phyloP scores from a whole-genome alignment of 1,140 invertebrate species.

The Pentalonia nigronervosa region DNA sequence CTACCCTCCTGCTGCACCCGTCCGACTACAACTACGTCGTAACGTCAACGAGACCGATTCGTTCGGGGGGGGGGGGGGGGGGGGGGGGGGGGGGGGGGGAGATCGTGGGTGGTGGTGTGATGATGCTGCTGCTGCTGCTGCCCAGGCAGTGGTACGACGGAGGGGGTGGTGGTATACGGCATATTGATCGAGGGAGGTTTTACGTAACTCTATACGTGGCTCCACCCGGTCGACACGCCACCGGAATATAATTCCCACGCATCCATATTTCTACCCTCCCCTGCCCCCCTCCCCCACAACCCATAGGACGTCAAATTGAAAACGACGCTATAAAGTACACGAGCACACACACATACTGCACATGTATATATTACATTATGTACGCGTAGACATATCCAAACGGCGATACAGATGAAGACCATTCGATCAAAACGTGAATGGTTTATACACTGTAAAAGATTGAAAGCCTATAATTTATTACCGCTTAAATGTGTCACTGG shows the following conservation, averaged over 20 bases:
- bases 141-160: too few species aligned
- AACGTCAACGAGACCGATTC: neutral
- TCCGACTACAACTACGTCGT: neutral
- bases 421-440: neutral
- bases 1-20: neutral
- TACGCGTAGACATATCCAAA: neutral
- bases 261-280: neutral
- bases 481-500: neutral
- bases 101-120: neutral
- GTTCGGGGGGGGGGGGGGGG: too few species aligned
- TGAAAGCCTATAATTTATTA: neutral
- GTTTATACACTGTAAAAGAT: neutral
- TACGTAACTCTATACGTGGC: slow-evolving; percentile 26
- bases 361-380: neutral
- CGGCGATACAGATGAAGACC: neutral
- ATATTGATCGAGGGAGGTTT: slow-evolving; percentile 58
- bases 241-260: slow-evolving; percentile 25
- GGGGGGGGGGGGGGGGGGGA: too few species aligned
- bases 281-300: too few species aligned
- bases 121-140: slow-evolving; percentile 29
- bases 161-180: neutral
- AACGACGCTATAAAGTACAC: neutral
- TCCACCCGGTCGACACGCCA: slow-evolving; percentile 51
- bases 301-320: neutral
- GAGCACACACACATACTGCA: neutral